Conservation (phyloP, 2,888 invertebrate genomes). For the Ormyrus nitidulus region DNA sequence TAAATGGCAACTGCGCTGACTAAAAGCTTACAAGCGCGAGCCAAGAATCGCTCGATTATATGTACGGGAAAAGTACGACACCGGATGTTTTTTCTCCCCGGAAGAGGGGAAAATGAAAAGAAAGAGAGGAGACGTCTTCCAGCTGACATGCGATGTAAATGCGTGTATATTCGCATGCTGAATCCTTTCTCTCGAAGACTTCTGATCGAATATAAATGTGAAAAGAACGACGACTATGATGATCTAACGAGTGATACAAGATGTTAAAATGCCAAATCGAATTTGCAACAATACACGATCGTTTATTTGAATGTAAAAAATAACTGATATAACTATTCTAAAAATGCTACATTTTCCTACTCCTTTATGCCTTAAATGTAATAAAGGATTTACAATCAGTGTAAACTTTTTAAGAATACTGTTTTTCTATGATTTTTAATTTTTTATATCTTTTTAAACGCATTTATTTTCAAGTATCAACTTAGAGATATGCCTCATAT, state of each 20-base stretch:
- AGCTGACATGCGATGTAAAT: conserved; percentile 54
- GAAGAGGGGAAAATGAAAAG: not conserved
- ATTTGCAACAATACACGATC: conserved; percentile 73
- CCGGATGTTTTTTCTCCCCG: not conserved
- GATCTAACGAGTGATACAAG: conserved; percentile 52
- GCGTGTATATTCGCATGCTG: not conserved
- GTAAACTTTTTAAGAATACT: conserved; percentile 36
- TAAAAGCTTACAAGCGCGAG: conserved; percentile 3
- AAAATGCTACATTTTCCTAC: conserved; percentile 50
- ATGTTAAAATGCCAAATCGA: conserved; percentile 67
- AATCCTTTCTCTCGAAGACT: not conserved
- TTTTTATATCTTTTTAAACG: not conserved
- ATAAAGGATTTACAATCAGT: conserved; percentile 49
- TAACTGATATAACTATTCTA: conserved; percentile 48
- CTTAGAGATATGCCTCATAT: not conserved
- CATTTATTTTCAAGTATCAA: too few relatives aligned
- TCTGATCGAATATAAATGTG: not conserved
- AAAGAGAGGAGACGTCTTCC: conserved; percentile 61
- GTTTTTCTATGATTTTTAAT: conserved; percentile 30
- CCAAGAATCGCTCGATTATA: conserved; percentile 13
- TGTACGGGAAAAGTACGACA: not conserved
- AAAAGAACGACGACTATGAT: conserved; percentile 1
- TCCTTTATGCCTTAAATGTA: conserved; percentile 52
- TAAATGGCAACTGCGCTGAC: not conserved
- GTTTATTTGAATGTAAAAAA: conserved; percentile 68